A percentile compares a stretch with the other conserved stretches of the same genome.
phyloP scores from a whole-genome alignment of 2,797 vertebrate genomes.

The Gallinago stenura region DNA sequence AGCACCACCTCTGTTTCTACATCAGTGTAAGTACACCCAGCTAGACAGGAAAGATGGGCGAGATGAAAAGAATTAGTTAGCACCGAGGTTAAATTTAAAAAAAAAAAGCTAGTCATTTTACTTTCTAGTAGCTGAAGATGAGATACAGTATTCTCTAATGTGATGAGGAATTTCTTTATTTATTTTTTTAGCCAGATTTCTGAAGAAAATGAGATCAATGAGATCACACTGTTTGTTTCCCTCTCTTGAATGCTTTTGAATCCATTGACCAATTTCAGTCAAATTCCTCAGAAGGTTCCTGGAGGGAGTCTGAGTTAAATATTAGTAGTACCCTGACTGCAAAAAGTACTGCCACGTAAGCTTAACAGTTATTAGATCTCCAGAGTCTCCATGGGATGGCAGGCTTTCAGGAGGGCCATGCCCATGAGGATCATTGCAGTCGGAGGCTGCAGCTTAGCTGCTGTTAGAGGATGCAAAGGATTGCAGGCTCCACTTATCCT shows the following conservation, averaged over 20 bases:
- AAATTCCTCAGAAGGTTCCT: background rate
- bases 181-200: background rate
- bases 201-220: background rate
- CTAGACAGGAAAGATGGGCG: background rate
- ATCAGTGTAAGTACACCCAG: background rate
- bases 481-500: background rate
- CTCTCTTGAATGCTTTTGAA: background rate
- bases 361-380: background rate
- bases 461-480: background rate
- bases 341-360: background rate
- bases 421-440: background rate
- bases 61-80: conserved; percentile 8
- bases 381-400: background rate
- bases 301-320: background rate
- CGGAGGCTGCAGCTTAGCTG: background rate
- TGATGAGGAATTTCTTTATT: background rate
- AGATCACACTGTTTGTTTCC: background rate
- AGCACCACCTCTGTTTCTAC: background rate
- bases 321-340: background rate
- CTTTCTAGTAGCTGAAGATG: background rate
- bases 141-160: background rate
- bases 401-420: background rate
- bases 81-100: conserved; percentile 2
- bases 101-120: background rate
- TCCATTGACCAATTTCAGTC: background rate